Evolutionary conservation across 2,888 invertebrate genomes (phyloP).

Genomic region (Lacanobia wlatinum): DNA sequence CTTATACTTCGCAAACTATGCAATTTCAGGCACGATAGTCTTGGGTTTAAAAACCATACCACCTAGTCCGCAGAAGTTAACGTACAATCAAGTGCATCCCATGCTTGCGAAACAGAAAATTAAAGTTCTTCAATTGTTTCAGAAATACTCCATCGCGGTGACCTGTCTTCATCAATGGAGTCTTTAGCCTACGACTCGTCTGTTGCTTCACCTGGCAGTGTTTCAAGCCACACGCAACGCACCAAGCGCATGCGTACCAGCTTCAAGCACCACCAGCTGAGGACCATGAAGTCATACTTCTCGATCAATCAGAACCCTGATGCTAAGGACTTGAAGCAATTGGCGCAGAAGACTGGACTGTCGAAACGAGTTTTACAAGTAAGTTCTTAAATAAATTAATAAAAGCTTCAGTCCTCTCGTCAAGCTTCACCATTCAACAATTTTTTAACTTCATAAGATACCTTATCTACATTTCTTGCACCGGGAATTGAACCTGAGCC

Average conservation of each 20-base stretch:
- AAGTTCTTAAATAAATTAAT: constrained; percentile 39
- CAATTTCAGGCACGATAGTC: too few relatives aligned
- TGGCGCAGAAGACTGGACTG: constrained; percentile 99
- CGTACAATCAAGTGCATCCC: too few relatives aligned
- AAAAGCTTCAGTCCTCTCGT: background rate
- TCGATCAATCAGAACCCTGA: constrained; percentile 99
- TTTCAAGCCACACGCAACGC: constrained; percentile 91
- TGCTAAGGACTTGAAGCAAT: constrained; percentile 99
- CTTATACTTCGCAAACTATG: too few relatives aligned
- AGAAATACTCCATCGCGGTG: constrained; percentile 94
- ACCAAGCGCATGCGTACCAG: constrained; percentile 99
- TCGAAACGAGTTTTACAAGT: constrained; percentile 99
- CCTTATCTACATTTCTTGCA: constrained; percentile 85
- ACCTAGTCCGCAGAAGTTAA: background rate
- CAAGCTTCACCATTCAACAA: too few relatives aligned
- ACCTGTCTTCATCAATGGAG: constrained; percentile 94
- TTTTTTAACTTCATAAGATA: too few relatives aligned
- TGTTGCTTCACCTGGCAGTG: constrained; percentile 93
- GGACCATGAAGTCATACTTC: constrained; percentile 99
- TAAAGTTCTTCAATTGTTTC: constrained; percentile 73
- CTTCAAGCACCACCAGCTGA: constrained; percentile 99
- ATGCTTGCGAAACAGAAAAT: background rate
- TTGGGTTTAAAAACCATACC: background rate
- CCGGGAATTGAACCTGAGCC: constrained; percentile 94
- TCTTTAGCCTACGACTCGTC: constrained; percentile 94